Evolutionary conservation across 1,140 invertebrate species (phyloP).

Genomic region (Orchesella cincta): DNA sequence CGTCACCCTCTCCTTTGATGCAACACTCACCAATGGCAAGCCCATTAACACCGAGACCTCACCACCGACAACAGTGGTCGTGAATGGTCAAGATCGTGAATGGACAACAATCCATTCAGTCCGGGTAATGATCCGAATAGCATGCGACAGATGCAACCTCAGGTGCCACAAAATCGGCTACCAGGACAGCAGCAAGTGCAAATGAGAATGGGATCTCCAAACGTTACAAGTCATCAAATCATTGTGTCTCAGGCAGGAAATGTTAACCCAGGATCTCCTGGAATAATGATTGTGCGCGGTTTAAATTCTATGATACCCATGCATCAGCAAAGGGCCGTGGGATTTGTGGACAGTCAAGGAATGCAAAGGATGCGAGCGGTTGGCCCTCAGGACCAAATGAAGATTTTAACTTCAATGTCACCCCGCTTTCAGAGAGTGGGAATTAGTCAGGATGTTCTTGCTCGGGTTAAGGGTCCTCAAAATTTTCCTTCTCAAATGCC

Average conservation of each 20-base stretch:
- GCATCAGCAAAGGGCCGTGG: conserved; percentile 42
- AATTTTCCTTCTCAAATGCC: conserved; percentile 36
- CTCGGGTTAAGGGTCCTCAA: conserved; percentile 36
- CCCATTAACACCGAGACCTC: conserved; percentile 61
- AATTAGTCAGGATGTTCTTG: conserved; percentile 45
- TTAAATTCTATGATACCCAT: conserved; percentile 44
- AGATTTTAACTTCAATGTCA: not conserved
- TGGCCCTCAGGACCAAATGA: not conserved
- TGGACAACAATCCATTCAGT: conserved; percentile 61
- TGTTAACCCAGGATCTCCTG: conserved; percentile 1
- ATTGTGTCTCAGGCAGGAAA: conserved; percentile 12
- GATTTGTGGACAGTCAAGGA: conserved; percentile 34
- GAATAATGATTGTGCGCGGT: conserved; percentile 42
- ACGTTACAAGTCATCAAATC: conserved; percentile 31
- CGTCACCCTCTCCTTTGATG: conserved; percentile 55
- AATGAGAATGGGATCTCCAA: conserved; percentile 18
- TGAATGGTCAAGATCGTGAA: conserved; percentile 51
- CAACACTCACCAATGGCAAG: conserved; percentile 67
- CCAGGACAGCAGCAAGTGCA: conserved; percentile 19
- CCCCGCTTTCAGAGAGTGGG: conserved; percentile 41
- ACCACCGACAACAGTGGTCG: conserved; percentile 54
- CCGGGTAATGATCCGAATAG: conserved; percentile 53
- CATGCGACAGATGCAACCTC: conserved; percentile 51
- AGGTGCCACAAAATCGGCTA: conserved; percentile 22
- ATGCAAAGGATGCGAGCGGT: conserved; percentile 37